Evolutionary conservation across 30 jellyfish, hydroid and myxozoan genomes (phyloP).

Genomic region (Sanderia malayensis): DNA sequence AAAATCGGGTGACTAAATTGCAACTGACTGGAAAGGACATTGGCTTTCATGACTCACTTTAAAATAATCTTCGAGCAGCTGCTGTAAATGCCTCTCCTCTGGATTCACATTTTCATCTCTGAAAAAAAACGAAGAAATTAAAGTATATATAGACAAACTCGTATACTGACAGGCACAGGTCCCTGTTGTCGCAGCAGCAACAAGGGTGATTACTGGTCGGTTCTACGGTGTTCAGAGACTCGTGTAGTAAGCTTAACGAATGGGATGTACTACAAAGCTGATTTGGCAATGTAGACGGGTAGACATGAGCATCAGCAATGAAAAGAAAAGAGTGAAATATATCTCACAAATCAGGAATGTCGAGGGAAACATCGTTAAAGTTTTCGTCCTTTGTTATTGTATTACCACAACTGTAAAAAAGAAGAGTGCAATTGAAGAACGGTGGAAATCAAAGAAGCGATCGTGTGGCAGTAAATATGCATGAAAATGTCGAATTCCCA

Average conservation of each 20-base stretch:
- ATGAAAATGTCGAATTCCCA: background rate
- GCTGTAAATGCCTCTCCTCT: constrained; percentile 53
- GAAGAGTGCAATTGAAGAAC: background rate
- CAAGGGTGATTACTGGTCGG: too few relatives aligned
- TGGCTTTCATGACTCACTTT: constrained; percentile 20
- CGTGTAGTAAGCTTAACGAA: too few relatives aligned
- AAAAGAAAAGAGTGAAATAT: too few relatives aligned
- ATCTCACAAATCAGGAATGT: constrained; percentile 76
- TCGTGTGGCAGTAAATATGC: background rate
- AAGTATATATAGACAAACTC: too few relatives aligned
- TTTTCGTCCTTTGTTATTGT: constrained; percentile 58
- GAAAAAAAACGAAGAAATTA: too few relatives aligned
- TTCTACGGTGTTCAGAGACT: too few relatives aligned
- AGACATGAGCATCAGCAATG: too few relatives aligned
- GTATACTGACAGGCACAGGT: too few relatives aligned
- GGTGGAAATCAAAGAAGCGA: background rate
- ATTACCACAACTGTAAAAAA: constrained; percentile 48
- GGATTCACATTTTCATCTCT: constrained; percentile 80
- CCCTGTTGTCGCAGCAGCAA: too few relatives aligned
- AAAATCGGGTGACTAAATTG: background rate
- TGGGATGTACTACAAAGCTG: too few relatives aligned
- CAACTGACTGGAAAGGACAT: background rate
- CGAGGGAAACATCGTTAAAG: constrained; percentile 72
- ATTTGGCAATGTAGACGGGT: too few relatives aligned
- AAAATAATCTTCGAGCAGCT: constrained; percentile 63